phyloP scores from a whole-genome alignment of 2,888 invertebrate genomes.

The Leptarthrus brevirostris region DNA sequence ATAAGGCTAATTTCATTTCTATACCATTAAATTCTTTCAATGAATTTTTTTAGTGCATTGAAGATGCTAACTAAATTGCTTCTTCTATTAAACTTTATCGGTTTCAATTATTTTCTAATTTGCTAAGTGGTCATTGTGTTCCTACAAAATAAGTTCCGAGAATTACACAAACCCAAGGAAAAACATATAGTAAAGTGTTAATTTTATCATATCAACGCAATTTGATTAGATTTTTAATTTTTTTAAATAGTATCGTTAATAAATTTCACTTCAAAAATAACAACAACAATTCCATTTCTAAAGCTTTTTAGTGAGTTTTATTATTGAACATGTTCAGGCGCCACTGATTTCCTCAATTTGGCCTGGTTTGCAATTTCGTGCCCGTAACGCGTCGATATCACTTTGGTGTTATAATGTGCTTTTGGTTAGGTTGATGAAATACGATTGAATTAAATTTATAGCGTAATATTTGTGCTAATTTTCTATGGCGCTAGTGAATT shows the following conservation, averaged over 20 bases:
- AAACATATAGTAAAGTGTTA: not conserved
- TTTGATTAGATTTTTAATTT: constrained; percentile 14
- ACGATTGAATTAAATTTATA: not conserved
- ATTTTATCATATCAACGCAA: not conserved
- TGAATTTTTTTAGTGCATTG: not conserved
- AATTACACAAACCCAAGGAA: constrained; percentile 5
- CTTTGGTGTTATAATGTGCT: not conserved
- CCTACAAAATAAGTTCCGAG: constrained; percentile 13
- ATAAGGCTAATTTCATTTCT: constrained; percentile 39
- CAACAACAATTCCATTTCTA: constrained; percentile 51
- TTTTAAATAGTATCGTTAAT: constrained; percentile 20
- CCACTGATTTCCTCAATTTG: not conserved
- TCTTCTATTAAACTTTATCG: not conserved
- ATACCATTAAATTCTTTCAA: not conserved
- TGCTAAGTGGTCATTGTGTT: constrained; percentile 47
- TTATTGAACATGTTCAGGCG: not conserved
- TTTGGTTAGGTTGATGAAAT: constrained; percentile 6
- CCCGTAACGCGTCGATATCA: constrained; percentile 2
- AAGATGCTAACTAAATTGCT: not conserved
- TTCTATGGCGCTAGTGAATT: not conserved
- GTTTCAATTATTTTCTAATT: constrained; percentile 29
- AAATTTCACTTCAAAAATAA: constrained; percentile 35
- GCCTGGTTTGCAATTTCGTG: not conserved
- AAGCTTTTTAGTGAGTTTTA: constrained; percentile 39
- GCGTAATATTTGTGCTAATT: constrained; percentile 1